Base-by-base conservation (phyloP, 2,888 invertebrate genomes). In the Tyria jacobaeae region DNA sequence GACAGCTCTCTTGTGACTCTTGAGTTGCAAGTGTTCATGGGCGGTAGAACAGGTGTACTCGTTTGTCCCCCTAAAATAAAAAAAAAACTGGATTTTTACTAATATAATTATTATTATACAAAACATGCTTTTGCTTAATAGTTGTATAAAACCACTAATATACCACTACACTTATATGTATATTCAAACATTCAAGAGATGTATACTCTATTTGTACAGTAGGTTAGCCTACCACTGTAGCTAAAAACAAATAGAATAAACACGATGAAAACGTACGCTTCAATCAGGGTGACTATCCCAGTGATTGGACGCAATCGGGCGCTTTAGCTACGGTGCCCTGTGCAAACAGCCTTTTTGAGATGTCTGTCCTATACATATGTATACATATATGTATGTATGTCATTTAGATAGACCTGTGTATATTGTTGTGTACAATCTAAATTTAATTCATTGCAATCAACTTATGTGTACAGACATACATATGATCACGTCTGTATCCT, bases 271-370 rank as follows among this genome's bases (percentile, higher is more conserved):
- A 48, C 65, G 58, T 62, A 50, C 63, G 75, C 74, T 79, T 81
- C 82, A 84, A 82, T 85, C 82, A 81, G 77, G 69, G 71, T 73
- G 77, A 74, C 72, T 71, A 70, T 78, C 57, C 58, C 71, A 53
- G 81, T 81, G 83, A 84, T 85, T 80, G 82, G 76, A 77, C 68
- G 78, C 78, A 78, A 78, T 78, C 76, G 79, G 70, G 74, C 71
- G 71, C 58, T 68, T 64, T 71, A 60, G 56, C 39, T 61, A 54
- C 62, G 56, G 53, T 55, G 60, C 64, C 50, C 62, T 63, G 44
- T 54, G 66, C 65, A 81, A 75, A 70, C 68, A 70, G 56, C 51
- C 58, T 67, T 75, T 72, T 54, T 50, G 54, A 39, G 44, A 34
- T 35, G 47, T 53, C 53, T 47, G 25, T n/a, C 15, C 57, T 57